phyloP scores from a whole-genome alignment of 2,797 vertebrate species.

The Mormyrops attenuatus region DNA sequence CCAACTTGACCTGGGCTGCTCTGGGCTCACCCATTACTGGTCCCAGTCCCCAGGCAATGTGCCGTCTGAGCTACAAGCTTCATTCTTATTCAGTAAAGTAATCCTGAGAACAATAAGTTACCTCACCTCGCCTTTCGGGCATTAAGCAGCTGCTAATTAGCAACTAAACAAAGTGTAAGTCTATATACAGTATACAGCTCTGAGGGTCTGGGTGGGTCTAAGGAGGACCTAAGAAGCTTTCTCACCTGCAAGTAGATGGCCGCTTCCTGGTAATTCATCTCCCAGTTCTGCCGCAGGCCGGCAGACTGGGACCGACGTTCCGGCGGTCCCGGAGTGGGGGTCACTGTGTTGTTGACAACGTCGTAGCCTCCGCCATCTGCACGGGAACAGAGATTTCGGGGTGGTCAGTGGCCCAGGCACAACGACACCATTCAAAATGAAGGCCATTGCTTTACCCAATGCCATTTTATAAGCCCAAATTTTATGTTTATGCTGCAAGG shows the following conservation, averaged over 20 bases:
- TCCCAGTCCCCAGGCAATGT: background rate
- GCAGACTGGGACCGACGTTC: conserved; percentile 58
- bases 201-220: background rate
- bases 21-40: background rate
- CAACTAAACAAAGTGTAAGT: background rate
- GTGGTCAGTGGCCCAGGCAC: background rate
- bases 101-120: background rate
- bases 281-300: conserved; percentile 77
- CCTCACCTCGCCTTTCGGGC: background rate
- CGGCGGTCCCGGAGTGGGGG: conserved; percentile 62
- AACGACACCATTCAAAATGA: background rate
- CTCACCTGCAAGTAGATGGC: conserved; percentile 95
- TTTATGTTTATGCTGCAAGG: background rate
- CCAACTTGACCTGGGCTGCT: background rate
- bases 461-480: background rate
- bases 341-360: conserved; percentile 53
- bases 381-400: background rate
- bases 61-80: background rate
- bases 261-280: conserved; percentile 96
- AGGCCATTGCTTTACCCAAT: background rate
- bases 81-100: background rate
- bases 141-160: background rate
- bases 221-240: background rate
- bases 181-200: background rate
- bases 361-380: conserved; percentile 77